These are phyloP conservation scores for Microctenopoma lineatum DNA, from an alignment of 2,797 vertebrate species.

Conservation along the genomic window DNA sequence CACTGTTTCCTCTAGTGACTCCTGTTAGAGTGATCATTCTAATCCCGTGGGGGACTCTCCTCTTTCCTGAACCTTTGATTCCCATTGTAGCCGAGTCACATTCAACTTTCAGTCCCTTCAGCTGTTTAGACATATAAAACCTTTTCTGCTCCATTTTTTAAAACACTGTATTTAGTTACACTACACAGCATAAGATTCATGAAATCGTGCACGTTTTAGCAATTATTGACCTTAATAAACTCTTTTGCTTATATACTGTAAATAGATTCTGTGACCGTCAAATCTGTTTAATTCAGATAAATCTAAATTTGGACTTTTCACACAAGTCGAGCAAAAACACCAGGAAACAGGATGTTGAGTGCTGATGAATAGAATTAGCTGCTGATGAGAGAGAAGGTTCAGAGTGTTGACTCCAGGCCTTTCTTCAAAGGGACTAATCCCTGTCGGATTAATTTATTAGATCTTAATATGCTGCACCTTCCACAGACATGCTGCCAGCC, in stretches of 20 bases:
- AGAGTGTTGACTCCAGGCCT: conserved; percentile 46
- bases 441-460: conserved; percentile 66
- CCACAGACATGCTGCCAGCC: conserved; percentile 59
- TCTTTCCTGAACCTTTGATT: conserved; percentile 64
- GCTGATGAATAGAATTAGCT: conserved; percentile 51
- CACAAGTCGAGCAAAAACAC: conserved; percentile 30
- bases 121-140: neutral
- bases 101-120: conserved; percentile 2
- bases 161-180: neutral
- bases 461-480: conserved; percentile 62
- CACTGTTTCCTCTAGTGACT: conserved; percentile 70
- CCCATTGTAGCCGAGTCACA: conserved; percentile 27
- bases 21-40: conserved; percentile 55
- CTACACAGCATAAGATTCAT: neutral
- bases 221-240: neutral
- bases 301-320: conserved; percentile 28
- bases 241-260: neutral
- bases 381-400: conserved; percentile 41
- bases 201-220: neutral
- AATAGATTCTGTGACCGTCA: neutral
- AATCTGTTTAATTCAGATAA: conserved; percentile 13
- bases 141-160: neutral
- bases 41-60: conserved; percentile 40
- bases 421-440: conserved; percentile 68
- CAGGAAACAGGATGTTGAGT: conserved; percentile 60